Evolutionary conservation across 2,113 vertebrate genomes (phyloP).

Genomic region (Penelope pileata): DNA sequence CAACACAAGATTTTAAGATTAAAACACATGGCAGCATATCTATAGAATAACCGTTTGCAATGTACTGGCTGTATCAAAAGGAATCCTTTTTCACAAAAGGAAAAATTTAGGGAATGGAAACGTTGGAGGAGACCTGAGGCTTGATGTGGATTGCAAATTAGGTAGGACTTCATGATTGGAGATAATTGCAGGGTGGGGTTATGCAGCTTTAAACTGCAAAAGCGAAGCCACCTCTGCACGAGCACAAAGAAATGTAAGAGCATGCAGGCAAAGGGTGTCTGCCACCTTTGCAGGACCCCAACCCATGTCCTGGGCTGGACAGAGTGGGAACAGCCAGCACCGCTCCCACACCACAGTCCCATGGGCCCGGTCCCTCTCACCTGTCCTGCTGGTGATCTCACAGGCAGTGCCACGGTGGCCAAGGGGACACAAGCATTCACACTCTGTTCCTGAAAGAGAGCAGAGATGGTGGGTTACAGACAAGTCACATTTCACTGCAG

Average conservation of each 20-base stretch:
- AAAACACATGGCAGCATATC: neutral
- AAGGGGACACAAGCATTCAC: constrained; percentile 88
- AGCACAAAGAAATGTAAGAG: neutral
- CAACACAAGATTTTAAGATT: constrained; percentile 33
- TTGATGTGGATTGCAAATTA: neutral
- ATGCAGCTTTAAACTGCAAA: neutral
- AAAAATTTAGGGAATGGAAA: neutral
- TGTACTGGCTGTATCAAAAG: neutral
- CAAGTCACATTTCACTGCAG: neutral
- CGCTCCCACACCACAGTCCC: neutral
- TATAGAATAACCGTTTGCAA: neutral
- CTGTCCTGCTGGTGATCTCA: constrained; percentile 77
- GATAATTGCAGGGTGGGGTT: neutral
- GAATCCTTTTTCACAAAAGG: too few relatives aligned
- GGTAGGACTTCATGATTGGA: neutral
- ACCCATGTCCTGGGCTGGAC: neutral
- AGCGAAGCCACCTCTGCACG: neutral
- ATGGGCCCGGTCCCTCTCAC: constrained; percentile 59
- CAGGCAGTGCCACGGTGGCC: constrained; percentile 85
- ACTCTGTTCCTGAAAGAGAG: constrained; percentile 79
- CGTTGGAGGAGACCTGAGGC: neutral
- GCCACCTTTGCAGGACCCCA: neutral
- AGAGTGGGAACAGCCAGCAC: neutral
- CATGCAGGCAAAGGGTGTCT: neutral
- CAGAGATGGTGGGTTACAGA: neutral